phyloP scores from a whole-genome alignment of 2,113 vertebrate genomes.

The Microtus ochrogaster region DNA sequence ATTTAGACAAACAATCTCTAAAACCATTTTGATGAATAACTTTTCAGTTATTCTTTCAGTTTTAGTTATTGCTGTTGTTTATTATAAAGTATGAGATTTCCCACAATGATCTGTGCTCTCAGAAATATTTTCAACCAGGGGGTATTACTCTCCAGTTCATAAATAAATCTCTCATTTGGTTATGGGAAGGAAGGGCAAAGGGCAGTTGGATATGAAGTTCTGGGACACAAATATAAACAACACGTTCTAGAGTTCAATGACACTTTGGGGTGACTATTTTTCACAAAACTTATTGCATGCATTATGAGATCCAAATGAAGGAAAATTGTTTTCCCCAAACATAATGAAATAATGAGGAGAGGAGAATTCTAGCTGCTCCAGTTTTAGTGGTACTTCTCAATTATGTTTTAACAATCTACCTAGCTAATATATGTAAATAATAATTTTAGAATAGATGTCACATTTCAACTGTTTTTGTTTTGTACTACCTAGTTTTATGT shows the following conservation, averaged over 20 bases:
- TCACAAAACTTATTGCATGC: background rate
- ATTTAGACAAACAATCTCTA: background rate
- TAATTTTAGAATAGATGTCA: background rate
- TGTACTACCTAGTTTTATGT: background rate
- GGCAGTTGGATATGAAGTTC: too few relatives aligned
- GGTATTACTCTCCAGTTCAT: fast-evolving
- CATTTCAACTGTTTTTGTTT: background rate
- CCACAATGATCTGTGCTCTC: background rate
- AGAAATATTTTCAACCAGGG: background rate
- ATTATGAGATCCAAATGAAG: background rate
- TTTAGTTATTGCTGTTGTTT: background rate
- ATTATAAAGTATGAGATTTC: constrained; percentile 1
- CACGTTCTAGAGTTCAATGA: too few relatives aligned
- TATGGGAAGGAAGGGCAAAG: background rate
- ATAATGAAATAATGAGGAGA: background rate
- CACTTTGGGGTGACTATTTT: background rate
- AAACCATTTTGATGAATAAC: background rate
- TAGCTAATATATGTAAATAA: background rate
- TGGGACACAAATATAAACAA: too few relatives aligned
- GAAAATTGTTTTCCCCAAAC: background rate
- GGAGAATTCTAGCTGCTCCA: background rate
- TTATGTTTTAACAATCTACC: background rate
- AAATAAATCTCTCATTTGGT: background rate
- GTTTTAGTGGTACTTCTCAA: background rate
- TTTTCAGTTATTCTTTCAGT: background rate